Conservation (phyloP, 2,888 invertebrate species). For the Volucella bombylans region DNA sequence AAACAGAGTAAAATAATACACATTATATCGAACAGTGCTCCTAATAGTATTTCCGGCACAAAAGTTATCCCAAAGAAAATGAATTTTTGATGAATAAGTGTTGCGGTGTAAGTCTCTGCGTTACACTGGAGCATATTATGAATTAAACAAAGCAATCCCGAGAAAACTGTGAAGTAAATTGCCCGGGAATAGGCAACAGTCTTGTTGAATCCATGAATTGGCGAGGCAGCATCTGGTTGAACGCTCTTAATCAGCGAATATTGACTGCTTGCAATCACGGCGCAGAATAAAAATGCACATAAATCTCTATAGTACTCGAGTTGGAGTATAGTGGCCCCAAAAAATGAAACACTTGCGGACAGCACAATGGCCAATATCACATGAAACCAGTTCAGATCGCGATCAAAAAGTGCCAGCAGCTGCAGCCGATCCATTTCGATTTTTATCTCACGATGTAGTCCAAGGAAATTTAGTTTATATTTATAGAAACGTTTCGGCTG, state of each 20-base stretch:
- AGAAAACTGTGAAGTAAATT: slow-evolving; percentile 94
- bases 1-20: slow-evolving; percentile 93
- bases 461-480: slow-evolving; percentile 80
- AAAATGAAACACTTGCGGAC: slow-evolving; percentile 91
- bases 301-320: slow-evolving; percentile 95
- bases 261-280: slow-evolving; percentile 98
- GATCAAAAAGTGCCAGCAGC: slow-evolving; percentile 94
- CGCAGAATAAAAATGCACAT: slow-evolving; percentile 96
- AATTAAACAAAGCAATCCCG: slow-evolving; percentile 84
- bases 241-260: slow-evolving; percentile 98
- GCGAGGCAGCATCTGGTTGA: slow-evolving; percentile 99
- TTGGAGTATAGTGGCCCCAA: slow-evolving; percentile 92
- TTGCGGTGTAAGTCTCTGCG: slow-evolving; percentile 57
- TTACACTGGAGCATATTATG: slow-evolving; percentile 78
- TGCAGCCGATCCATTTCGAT: slow-evolving; percentile 96
- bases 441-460: slow-evolving; percentile 84
- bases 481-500: slow-evolving; percentile 82
- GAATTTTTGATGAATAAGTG: slow-evolving; percentile 68
- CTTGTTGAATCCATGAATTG: slow-evolving; percentile 98
- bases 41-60: slow-evolving; percentile 86
- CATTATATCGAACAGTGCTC: slow-evolving; percentile 88
- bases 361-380: slow-evolving; percentile 91
- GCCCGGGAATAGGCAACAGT: slow-evolving; percentile 96
- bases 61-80: slow-evolving; percentile 80
- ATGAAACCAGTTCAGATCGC: slow-evolving; percentile 90